Conservation (phyloP, 2,113 vertebrate genomes). For the Sturnira hondurensis region DNA sequence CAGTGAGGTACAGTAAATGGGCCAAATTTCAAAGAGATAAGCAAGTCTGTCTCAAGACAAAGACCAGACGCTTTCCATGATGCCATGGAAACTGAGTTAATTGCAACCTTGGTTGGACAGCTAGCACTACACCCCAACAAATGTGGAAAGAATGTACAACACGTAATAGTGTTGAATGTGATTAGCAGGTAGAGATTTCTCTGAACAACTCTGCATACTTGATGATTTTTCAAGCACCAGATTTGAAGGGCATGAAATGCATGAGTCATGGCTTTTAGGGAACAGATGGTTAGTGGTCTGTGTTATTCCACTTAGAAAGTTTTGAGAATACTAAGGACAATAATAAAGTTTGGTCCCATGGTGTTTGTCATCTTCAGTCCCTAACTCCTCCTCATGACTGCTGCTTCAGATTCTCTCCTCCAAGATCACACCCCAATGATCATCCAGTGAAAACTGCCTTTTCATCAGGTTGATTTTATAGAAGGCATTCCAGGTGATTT, state of each 20-base stretch:
- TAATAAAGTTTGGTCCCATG: not conserved
- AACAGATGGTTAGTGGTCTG: constrained; percentile 48
- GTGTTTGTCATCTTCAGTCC: not conserved
- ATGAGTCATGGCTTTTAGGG: not conserved
- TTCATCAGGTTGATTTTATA: not conserved
- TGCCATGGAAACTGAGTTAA: not conserved
- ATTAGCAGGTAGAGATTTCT: not conserved
- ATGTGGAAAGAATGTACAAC: not conserved
- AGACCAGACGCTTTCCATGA: not conserved
- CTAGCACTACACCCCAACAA: not conserved
- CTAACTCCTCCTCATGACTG: not conserved
- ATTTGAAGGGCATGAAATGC: constrained; percentile 17
- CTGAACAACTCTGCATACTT: not conserved
- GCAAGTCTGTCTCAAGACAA: not conserved
- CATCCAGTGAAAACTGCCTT: not conserved
- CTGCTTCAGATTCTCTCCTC: not conserved
- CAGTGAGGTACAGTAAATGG: not conserved
- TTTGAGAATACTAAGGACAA: not conserved
- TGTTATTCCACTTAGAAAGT: constrained; percentile 24
- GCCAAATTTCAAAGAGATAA: not conserved
- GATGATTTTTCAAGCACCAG: constrained; percentile 21
- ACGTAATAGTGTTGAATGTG: not conserved
- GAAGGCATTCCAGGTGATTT: not conserved
- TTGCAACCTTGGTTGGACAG: not conserved
- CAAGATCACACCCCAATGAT: not conserved